Evolutionary conservation across 2,113 vertebrate genomes (phyloP), one percentile per base, ranked within the genome.

Genomic region (Entomyzon cyanotis): DNA sequence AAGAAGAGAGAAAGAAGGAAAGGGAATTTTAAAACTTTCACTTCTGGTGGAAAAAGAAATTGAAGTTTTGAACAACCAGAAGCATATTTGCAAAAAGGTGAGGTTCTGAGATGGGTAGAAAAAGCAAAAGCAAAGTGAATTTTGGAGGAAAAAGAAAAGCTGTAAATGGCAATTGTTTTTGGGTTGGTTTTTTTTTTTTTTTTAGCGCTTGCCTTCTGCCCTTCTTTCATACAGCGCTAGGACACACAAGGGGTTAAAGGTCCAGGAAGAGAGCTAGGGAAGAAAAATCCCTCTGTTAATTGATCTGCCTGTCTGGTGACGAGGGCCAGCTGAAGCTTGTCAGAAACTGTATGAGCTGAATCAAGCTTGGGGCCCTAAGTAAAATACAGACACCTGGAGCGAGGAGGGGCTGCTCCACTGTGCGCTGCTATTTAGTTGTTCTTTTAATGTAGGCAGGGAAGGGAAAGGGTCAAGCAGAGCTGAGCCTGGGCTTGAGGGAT

Each of bases 271-370:
- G 86, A 96, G 90, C 95, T 94, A 39, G 86, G 88, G 86, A 97
- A 96, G 96, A 97, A 96, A 97, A 97, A 97, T 96, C 95, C 96
- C 90, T 93, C 96, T 95, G 95, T 96, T 97, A 97, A 97, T 97
- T 97, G 96, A 97, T 96, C 95, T 97, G 92, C 95, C 95, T 97
- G 96, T 96, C 95, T 96, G 92, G 96, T 96, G 96, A 97, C 60
- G 96, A 96, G 93, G 96, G 91, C 96, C 96, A 96, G 96, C 96
- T 94, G 94, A 97, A 95, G 96, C 96, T 96, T 96, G 95, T 97
- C 96, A 97, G 94, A 78, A 96, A 90, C 93, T 95, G 94, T 87
- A 95, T 63, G 94, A 93, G 92, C 96, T 95, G 95, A 92, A 93
- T 84, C 87, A 63, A 90, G 94, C 95, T 95, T 93, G 96, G 93